Evolutionary conservation across 2,888 invertebrate genomes (phyloP).

Genomic region (Euplagia quadripunctaria): DNA sequence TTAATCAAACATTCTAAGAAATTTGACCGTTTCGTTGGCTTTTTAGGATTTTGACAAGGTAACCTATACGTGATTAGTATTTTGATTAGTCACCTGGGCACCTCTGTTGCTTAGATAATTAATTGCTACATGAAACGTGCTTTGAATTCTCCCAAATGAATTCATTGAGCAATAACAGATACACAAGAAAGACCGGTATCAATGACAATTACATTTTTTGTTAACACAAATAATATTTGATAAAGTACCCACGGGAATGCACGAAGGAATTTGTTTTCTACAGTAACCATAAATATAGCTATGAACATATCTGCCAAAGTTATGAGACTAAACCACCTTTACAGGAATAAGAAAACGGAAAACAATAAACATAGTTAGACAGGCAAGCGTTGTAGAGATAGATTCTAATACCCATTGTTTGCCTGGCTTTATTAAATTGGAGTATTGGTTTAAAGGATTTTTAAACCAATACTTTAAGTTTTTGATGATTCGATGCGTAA

Average conservation of each 20-base stretch:
- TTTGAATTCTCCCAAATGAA: slow-evolving; percentile 25
- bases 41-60: slow-evolving; percentile 37
- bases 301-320: too few species aligned
- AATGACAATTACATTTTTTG: neutral
- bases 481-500: too few species aligned
- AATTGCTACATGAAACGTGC: slow-evolving; percentile 26
- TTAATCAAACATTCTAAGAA: slow-evolving; percentile 24
- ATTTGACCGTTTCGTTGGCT: slow-evolving; percentile 24
- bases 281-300: neutral
- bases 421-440: too few species aligned
- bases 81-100: slow-evolving; percentile 29
- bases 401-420: too few species aligned
- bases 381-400: neutral
- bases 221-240: neutral
- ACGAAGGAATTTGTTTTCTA: neutral
- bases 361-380: neutral
- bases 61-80: slow-evolving; percentile 44
- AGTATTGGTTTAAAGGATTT: too few species aligned
- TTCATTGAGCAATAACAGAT: slow-evolving; percentile 11
- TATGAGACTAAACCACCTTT: too few species aligned
- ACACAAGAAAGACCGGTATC: neutral
- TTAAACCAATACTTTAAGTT: too few species aligned
- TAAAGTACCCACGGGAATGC: neutral
- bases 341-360: too few species aligned
- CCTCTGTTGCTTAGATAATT: slow-evolving; percentile 15